Base-by-base conservation (phyloP, 2,113 vertebrate species). In the Apodemus sylvaticus region DNA sequence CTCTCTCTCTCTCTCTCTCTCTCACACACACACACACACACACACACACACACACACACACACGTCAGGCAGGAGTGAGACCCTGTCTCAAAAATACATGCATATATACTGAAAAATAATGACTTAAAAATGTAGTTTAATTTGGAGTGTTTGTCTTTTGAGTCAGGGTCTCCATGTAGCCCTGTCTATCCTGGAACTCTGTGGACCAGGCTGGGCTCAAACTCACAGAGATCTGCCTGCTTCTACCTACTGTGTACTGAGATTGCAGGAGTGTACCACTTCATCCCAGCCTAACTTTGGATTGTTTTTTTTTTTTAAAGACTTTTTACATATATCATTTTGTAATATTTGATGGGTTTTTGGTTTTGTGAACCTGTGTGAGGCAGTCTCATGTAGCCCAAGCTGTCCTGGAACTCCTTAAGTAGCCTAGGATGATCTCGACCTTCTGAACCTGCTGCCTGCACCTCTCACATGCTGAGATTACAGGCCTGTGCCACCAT, bases 291-390 rank as follows among this genome's bases (percentile, higher is more conserved):
- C 83, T 81, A 70, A 89, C 73, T 91, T 24, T 31, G 73, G 45
- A 7, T 48, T n/a, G n/a, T n/a, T n/a, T 51, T 94, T 92, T 94
- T 94, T 92, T 94, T 92, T 94, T 73, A 55, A 81, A 94, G 42
- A 45, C 8, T 88, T 86, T 22, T 86, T n/a, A 85, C 26, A 62
- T 86, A 87, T 73, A 78, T 53, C 26, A 87, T 71, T 95, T 89
- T 55, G 31, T 93, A 91, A 53, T 79, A 64, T 70, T 88, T 92
- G 45, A 66, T 42, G 22, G 34, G 11, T 64, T 16, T 39, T 85
- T 68, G 31, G 66, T 68, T 34, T 48, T 66, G 16, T 48, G 36
- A 68, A 68, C 45, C 34, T 73, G 22, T 88, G 20, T 86, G 64
- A 70, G 22, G 19, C 36, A 29, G 51, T 71, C 48, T 73, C 6